Percentiles rank a stretch among this genome's conserved stretches.
Conservation (phyloP, 2,888 invertebrate species). For the Drosophila dives region DNA sequence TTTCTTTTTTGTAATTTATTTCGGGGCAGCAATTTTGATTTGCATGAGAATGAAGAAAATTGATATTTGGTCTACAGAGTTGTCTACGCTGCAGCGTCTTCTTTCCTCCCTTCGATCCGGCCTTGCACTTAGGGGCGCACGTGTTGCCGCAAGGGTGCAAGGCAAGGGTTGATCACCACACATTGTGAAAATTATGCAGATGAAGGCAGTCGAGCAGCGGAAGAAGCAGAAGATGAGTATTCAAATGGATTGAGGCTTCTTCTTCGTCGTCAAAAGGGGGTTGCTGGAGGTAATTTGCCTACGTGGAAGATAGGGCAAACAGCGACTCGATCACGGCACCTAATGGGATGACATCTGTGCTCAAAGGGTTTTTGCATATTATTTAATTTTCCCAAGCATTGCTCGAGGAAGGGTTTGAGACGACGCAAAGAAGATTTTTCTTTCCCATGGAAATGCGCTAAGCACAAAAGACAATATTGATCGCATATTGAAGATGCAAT, state of each 20-base stretch:
- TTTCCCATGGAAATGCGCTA: slow-evolving; percentile 82
- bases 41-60: slow-evolving; percentile 84
- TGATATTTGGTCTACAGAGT: slow-evolving; percentile 83
- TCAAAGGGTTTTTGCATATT: slow-evolving; percentile 72
- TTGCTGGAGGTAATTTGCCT: slow-evolving; percentile 79
- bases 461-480: slow-evolving; percentile 81
- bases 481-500: slow-evolving; percentile 83
- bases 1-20: slow-evolving; percentile 69
- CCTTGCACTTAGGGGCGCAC: slow-evolving; percentile 51
- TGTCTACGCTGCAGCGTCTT: slow-evolving; percentile 75
- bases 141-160: slow-evolving; percentile 62
- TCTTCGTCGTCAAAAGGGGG: slow-evolving; percentile 57
- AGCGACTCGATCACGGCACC: slow-evolving; percentile 38
- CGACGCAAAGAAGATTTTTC: slow-evolving; percentile 61
- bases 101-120: slow-evolving; percentile 35
- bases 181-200: slow-evolving; percentile 84
- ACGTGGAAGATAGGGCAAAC: slow-evolving; percentile 61
- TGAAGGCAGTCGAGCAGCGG: slow-evolving; percentile 56
- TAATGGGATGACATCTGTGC: slow-evolving; percentile 78
- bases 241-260: slow-evolving; percentile 80
- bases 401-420: slow-evolving; percentile 57
- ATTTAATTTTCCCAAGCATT: slow-evolving; percentile 80
- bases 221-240: slow-evolving; percentile 80
- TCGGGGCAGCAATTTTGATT: slow-evolving; percentile 75
- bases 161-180: slow-evolving; percentile 65